Base-by-base conservation (phyloP, 2,113 vertebrate genomes). In the Bufo bufo region DNA sequence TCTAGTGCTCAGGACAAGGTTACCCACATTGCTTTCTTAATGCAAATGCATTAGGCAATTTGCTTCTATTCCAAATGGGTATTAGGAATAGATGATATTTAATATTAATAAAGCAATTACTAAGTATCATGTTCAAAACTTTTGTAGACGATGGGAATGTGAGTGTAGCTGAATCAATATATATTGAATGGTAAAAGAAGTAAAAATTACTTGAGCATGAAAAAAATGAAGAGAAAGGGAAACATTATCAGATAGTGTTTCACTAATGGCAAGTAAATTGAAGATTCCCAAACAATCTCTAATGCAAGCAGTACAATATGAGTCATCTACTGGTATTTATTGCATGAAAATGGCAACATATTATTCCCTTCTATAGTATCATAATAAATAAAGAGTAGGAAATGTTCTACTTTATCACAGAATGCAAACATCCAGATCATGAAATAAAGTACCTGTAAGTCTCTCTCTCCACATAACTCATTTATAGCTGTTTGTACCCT, bases 301-400 rank as follows among this genome's bases (percentile, higher is more conserved):
- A 52, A 23, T 50, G 14, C 80, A 79, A 74, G 85, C 88, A 69
- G 1, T 43, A 56, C 69, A 49, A 54, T 17, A 52, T 43, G 14
- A 49, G 56, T 88, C 85, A 11, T 88, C 87, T 4, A 14, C 45
- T 85, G 33, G 86, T 52, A 66, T 88, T 77, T 90, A 89, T 75
- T 85, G 20, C 66, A n/a, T 54, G 77, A 45, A 12, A 47, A 82
- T 77, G 84, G 65, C 81, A 77, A 59, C 49, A 54, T 75, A 82
- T 56, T 72, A 87, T 82, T 77, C 69, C 86, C 52, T 74, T 65
- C 77, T 77, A 58, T 59, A 52, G 65, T 56, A 77, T 43, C 71
- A 75, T 56, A 80, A 71, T 82, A 87, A 88, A 77, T 77, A 89
- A 72, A 56, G 11, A 43, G 12, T 56, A 79, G 19, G 72, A 83